phyloP scores from a whole-genome alignment of 2,113 vertebrate species.

The Cavia aperea region DNA sequence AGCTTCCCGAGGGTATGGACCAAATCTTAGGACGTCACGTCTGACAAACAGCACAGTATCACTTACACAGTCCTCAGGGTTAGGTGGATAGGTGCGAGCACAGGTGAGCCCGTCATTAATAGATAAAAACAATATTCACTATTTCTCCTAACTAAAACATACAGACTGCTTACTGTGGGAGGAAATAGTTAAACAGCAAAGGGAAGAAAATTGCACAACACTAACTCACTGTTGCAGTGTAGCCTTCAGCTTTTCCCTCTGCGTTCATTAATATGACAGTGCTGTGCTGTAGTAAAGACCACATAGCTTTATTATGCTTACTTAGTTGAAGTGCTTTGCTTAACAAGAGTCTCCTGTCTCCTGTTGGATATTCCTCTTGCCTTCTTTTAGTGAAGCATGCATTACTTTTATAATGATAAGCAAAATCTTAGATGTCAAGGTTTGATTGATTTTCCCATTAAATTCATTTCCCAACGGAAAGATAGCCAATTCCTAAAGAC shows the following conservation, averaged over 20 bases:
- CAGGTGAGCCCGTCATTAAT: not conserved
- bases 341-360: not conserved
- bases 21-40: not conserved
- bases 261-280: not conserved
- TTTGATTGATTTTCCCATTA: not conserved
- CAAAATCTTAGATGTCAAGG: not conserved
- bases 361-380: not conserved
- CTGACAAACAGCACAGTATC: not conserved
- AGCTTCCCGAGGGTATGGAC: not conserved
- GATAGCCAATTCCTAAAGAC: not conserved
- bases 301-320: not conserved
- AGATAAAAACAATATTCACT: not conserved
- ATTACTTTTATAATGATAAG: constrained; percentile 17
- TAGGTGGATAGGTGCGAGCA: not conserved
- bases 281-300: no score
- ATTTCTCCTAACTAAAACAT: not conserved
- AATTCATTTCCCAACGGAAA: constrained; percentile 9
- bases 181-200: constrained; percentile 4
- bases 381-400: not conserved
- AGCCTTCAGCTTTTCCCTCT: not conserved
- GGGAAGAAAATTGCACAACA: not conserved
- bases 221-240: not conserved
- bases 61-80: not conserved
- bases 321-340: not conserved
- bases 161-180: not conserved